These are phyloP conservation scores for Narcine bancroftii DNA, from an alignment of 2,113 vertebrate species.

Conservation along the genomic window DNA sequence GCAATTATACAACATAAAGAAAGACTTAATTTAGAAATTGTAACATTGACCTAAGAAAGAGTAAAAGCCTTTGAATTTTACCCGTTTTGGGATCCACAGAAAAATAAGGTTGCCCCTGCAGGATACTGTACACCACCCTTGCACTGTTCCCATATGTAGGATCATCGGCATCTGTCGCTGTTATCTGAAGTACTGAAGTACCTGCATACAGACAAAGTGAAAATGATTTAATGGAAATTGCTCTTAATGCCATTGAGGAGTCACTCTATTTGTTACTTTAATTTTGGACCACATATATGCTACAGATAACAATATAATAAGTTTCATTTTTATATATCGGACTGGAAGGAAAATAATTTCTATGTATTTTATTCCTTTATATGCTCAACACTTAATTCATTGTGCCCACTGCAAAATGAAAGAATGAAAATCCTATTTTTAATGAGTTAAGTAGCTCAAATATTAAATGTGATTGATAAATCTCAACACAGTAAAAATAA, in stretches of 20 bases:
- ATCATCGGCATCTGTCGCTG: constrained; percentile 86
- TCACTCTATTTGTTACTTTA: neutral
- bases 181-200: constrained; percentile 89
- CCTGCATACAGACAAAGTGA: constrained; percentile 53
- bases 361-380: neutral
- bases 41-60: neutral
- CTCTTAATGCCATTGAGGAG: neutral
- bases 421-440: neutral
- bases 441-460: neutral
- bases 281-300: neutral
- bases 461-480: neutral
- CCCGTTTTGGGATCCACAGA: constrained; percentile 95
- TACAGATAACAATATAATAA: neutral
- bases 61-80: constrained; percentile 40
- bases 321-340: neutral
- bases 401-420: neutral
- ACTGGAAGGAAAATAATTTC: neutral
- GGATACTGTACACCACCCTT: constrained; percentile 88
- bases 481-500: neutral
- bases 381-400: neutral
- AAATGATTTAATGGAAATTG: neutral
- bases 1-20: neutral
- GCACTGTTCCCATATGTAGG: constrained; percentile 95
- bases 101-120: constrained; percentile 95
- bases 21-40: neutral